Evolutionary conservation across 1,140 invertebrate species (phyloP), one percentile per base, ranked within the genome.

Genomic region (Homalodisca vitripennis): DNA sequence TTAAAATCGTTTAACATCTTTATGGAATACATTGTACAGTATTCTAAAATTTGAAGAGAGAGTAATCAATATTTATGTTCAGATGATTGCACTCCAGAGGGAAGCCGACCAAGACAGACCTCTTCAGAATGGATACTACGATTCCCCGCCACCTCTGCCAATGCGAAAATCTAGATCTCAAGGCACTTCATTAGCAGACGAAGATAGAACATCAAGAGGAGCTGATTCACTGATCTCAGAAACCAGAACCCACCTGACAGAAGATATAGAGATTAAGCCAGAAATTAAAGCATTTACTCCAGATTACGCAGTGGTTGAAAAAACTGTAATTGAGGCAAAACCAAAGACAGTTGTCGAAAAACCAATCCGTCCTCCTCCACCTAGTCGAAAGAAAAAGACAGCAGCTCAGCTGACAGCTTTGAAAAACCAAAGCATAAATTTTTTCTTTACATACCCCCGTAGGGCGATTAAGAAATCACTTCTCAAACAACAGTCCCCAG

Each of bases 301-400:
- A 20, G 88, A 87, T 12, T 90, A 91, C 71, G 87, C 88, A 6
- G 82, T 86, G 3, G 86, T 90, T 2, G 88, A 89, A 26, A 89
- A 89, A 77, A 73, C 72, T 72, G 81, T 79, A 1, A 47, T 48
- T 30, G 55, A 69, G 51, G 57, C 17, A 48, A 41, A 68, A 67
- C 48, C 20, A 24, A 69, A 32, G 14, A 14, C 66, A 29, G 41
- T 55, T 3, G 63, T 27, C 30, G 13, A 32, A 29, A 88, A 88
- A 76, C 75, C 72, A 72, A 82, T 80, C 73, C 86, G 76, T 41
- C 85, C 86, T 41, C 83, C 84, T 0, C 84, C 84, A 1, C 71
- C 71, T 13, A 66, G 67, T 32, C 69, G 68, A 13, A 70, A 81
- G 82, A 32, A 80, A 83, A 66, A 84, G 81, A 77, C 80, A 51